Conservation (phyloP, 2,797 vertebrate genomes). For the Coreius guichenoti region DNA sequence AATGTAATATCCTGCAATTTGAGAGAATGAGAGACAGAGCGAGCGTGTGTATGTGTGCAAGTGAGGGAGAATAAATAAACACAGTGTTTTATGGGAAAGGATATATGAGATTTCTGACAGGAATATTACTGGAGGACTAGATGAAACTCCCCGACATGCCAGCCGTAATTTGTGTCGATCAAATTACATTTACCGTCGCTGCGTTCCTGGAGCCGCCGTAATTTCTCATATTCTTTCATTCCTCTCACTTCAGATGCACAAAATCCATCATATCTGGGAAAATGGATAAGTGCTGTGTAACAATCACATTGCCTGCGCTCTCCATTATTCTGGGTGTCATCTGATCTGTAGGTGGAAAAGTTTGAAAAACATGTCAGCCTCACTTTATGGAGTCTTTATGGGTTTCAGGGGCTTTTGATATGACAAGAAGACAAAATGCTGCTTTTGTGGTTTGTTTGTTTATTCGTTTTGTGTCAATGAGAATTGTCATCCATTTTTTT, state of each 20-base stretch:
- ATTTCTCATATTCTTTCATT: constrained; percentile 67
- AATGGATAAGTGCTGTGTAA: constrained; percentile 63
- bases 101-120: constrained; percentile 66
- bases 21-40: constrained; percentile 54
- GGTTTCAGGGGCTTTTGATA: constrained; percentile 38
- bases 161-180: constrained; percentile 66
- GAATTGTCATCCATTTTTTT: neutral
- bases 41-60: constrained; percentile 34
- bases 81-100: constrained; percentile 61
- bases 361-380: constrained; percentile 49
- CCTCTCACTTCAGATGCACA: constrained; percentile 61
- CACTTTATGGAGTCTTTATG: constrained; percentile 39
- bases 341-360: constrained; percentile 57
- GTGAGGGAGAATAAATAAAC: constrained; percentile 64
- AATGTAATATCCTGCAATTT: constrained; percentile 65
- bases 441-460: constrained; percentile 13
- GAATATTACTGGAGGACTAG: constrained; percentile 64
- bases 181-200: constrained; percentile 67
- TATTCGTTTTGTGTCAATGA: neutral
- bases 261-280: constrained; percentile 66
- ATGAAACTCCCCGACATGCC: constrained; percentile 58
- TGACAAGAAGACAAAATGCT: constrained; percentile 30
- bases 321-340: constrained; percentile 57
- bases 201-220: constrained; percentile 60
- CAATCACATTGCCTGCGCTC: constrained; percentile 59